phyloP scores from a whole-genome alignment of 2,113 vertebrate genomes.

The Phocoena phocoena region DNA sequence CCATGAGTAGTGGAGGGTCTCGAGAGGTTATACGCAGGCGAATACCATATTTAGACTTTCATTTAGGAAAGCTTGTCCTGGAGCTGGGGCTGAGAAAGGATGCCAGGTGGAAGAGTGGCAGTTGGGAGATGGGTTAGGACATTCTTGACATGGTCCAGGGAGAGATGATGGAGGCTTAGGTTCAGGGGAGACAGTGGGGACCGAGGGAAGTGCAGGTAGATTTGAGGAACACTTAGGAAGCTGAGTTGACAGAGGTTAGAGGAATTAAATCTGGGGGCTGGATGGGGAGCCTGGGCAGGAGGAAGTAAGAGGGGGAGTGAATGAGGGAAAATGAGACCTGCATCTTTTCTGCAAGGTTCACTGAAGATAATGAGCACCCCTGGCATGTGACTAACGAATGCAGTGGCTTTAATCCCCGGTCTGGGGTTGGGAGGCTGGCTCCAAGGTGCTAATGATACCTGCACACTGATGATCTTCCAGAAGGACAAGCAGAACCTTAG shows the following conservation, averaged over 20 bases:
- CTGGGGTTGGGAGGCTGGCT: constrained; percentile 39
- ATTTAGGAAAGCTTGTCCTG: neutral
- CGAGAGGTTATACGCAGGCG: accelerated
- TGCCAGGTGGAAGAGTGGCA: neutral
- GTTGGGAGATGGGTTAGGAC: neutral
- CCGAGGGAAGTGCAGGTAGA: neutral
- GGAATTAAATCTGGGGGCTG: neutral
- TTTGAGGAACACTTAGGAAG: neutral
- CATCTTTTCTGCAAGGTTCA: constrained; percentile 62
- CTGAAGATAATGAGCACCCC: constrained; percentile 62
- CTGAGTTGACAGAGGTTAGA: neutral
- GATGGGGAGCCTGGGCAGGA: neutral
- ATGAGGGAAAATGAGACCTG: neutral
- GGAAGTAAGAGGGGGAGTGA: neutral
- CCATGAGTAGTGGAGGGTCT: neutral
- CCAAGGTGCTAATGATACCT: constrained; percentile 50
- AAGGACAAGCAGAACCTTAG: neutral
- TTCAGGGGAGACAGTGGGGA: neutral
- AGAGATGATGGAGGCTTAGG: neutral
- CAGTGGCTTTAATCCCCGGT: neutral
- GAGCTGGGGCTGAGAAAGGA: neutral
- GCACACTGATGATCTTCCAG: constrained; percentile 51
- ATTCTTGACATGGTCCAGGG: neutral
- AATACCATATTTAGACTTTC: neutral
- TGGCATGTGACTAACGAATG: constrained; percentile 79